These are phyloP conservation scores for Entomyzon cyanotis DNA, from an alignment of 2,113 vertebrate species.

Conservation along the genomic window DNA sequence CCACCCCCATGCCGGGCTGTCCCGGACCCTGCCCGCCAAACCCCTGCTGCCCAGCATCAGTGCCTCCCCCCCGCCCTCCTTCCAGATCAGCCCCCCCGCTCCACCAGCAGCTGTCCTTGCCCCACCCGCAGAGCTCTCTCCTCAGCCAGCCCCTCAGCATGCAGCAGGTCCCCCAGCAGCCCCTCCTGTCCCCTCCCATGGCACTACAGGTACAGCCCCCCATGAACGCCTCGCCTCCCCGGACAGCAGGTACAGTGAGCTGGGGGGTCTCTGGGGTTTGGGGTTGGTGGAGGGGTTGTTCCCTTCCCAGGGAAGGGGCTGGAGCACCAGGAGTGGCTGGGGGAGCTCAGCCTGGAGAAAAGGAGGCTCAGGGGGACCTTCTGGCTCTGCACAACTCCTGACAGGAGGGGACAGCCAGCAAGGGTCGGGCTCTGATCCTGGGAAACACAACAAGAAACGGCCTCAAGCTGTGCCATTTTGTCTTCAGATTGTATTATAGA, in stretches of 20 bases:
- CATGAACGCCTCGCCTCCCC: conserved; percentile 87
- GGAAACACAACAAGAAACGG: background rate
- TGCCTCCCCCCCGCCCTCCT: conserved; percentile 90
- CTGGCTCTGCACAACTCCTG: background rate
- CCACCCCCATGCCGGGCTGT: conserved; percentile 86
- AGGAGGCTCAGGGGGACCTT: background rate
- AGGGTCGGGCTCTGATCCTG: background rate
- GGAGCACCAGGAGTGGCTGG: accelerated
- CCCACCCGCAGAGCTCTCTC: conserved; percentile 87
- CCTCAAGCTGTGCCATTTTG: too few species aligned
- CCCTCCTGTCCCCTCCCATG: conserved; percentile 94
- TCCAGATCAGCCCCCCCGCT: conserved; percentile 95
- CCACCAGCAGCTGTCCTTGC: conserved; percentile 95
- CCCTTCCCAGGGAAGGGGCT: background rate
- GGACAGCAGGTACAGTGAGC: conserved; percentile 89
- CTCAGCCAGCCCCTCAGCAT: conserved; percentile 94
- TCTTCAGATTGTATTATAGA: too few species aligned
- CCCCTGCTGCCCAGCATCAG: conserved; percentile 94
- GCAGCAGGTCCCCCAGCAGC: conserved; percentile 93
- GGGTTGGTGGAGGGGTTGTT: accelerated
- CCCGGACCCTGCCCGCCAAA: conserved; percentile 88
- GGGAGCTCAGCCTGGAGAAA: background rate
- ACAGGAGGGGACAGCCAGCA: background rate
- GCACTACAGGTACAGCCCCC: conserved; percentile 93
- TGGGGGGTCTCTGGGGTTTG: accelerated